Base-by-base conservation (phyloP, 2,888 invertebrate species). In the Drosophila kanekoi region DNA sequence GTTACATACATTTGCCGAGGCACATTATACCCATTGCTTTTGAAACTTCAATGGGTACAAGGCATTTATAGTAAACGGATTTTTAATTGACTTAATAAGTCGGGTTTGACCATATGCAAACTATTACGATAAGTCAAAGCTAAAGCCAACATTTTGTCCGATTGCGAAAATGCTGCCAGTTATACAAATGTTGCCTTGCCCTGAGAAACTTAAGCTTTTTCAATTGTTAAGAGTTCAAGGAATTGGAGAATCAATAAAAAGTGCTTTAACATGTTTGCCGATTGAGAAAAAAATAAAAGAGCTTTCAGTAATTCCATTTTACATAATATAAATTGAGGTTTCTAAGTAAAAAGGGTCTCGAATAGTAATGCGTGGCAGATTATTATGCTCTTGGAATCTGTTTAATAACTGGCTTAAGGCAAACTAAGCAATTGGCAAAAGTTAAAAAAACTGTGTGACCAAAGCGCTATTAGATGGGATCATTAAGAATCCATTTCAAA, bases 81-180 rank as follows among this genome's bases (percentile, higher is more conserved):
- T 61, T 60, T 52, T 62, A 61, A 76, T 76, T 57, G 48, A 35
- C 16, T 59, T 59, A 49, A 44, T 48, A 45, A 56, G 28, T 10
- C 2, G 5, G 8, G 20, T 23, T 32, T 35, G 45, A 16, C 13
- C 43, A 37, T 45, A 45, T 28, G 45, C 43, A 47, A 54, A 57
- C 63, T 37, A 37, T 20, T 56, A 41, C 38, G 20, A 43, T 35
- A 41, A 11, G 40, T 9, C 32, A 52, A 33, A 33, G 18, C n/a
- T 40, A 11, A 35, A 8, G 41, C 48, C 14, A 18, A 23, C 11
- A 11, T 18, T 37, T 32, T 20, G 0, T 14, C 4, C n/a, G n/a
- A n/a, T n/a, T 18, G 13, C n/a, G 40, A 5, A 23, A 23, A 23
- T 23, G 23, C 28, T 28, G 8, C 28, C 8, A 28, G 8, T 28